Conservation (phyloP, 2,888 invertebrate genomes). For the Pyralis farinalis region DNA sequence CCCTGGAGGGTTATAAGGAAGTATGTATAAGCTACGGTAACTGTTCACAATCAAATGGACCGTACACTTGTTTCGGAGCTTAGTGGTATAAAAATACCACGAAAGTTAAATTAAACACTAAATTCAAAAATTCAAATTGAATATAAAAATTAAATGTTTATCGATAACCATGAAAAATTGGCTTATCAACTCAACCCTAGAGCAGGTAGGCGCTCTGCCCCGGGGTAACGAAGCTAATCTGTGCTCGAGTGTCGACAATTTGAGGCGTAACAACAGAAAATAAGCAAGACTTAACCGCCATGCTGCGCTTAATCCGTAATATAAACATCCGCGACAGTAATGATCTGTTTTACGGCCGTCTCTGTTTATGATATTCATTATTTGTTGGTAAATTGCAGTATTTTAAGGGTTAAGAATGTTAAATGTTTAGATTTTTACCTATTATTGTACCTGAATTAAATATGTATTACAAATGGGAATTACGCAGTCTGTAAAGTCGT, state of each 20-base stretch:
- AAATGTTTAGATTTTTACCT: no score
- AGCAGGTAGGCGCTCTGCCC: conserved; percentile 58
- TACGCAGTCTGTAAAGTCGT: no score
- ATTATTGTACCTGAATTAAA: no score
- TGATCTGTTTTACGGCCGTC: conserved; percentile 22
- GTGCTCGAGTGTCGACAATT: conserved; percentile 80
- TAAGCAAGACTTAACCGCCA: conserved; percentile 60
- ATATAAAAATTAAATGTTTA: conserved; percentile 8
- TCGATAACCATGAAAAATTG: conserved; percentile 20
- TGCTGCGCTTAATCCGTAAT: conserved; percentile 54
- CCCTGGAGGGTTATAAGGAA: no score
- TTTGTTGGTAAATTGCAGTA: neutral
- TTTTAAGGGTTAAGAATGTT: neutral
- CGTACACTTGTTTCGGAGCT: no score
- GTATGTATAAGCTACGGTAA: no score
- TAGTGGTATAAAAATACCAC: no score
- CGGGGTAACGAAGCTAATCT: conserved; percentile 80
- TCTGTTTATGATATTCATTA: conserved; percentile 1
- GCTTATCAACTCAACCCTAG: conserved; percentile 40
- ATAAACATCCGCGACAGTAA: conserved; percentile 44
- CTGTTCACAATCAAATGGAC: no score
- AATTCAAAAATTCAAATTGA: no score
- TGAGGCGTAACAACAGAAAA: conserved; percentile 78
- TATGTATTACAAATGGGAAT: no score
- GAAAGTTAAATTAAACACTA: no score